Percentiles rank a stretch among this genome's conserved stretches.
Conservation (phyloP, 2,797 vertebrate species). For the Cynopterus sphinx region DNA sequence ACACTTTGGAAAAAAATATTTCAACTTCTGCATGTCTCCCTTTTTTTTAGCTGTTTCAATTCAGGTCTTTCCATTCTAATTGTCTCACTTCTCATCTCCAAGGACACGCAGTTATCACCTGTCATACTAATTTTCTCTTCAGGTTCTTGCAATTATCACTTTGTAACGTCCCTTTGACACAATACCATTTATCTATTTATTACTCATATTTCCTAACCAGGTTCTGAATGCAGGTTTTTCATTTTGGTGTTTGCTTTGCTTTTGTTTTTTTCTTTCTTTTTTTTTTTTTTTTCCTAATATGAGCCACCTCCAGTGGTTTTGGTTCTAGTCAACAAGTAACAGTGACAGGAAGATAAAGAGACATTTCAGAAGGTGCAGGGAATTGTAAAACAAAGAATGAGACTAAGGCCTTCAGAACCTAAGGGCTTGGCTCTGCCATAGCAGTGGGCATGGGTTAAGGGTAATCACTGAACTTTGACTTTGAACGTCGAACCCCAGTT, state of each 20-base stretch:
- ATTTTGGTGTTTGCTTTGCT: background rate
- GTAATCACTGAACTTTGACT: background rate
- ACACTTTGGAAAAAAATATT: background rate
- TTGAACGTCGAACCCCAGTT: background rate
- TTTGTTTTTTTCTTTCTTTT: background rate
- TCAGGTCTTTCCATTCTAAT: background rate
- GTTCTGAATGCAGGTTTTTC: background rate
- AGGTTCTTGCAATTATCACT: background rate
- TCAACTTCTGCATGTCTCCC: background rate
- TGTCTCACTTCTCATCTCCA: background rate
- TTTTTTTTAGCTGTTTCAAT: background rate
- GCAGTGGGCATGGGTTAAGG: fast-evolving
- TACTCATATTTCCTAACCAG: background rate
- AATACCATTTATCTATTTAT: background rate
- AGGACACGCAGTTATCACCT: background rate
- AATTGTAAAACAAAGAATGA: background rate
- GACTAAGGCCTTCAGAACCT: background rate
- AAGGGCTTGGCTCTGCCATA: background rate
- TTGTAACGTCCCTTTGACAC: background rate
- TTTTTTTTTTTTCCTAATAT: background rate
- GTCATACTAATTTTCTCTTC: background rate
- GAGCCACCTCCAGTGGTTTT: background rate
- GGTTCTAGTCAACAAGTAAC: background rate
- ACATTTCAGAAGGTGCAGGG: background rate
- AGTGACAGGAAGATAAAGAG: background rate